phyloP scores from a whole-genome alignment of 2,113 vertebrate genomes.

The Engystomops pustulosus region DNA sequence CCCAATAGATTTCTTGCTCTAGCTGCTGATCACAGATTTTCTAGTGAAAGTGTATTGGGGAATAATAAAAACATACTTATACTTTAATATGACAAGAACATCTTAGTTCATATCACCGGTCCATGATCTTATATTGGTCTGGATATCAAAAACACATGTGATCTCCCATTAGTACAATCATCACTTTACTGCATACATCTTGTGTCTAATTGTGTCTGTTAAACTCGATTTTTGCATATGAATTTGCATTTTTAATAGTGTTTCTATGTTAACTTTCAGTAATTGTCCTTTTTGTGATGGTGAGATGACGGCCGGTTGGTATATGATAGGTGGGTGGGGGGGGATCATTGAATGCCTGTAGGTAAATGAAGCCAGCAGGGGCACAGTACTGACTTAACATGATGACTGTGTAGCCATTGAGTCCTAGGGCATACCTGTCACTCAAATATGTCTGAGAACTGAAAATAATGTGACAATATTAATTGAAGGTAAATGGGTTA shows the following conservation, averaged over 20 bases:
- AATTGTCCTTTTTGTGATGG: not conserved
- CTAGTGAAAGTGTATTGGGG: not conserved
- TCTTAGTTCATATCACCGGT: not conserved
- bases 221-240: not conserved
- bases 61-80: not conserved
- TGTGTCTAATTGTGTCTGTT: too few species aligned
- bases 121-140: not conserved
- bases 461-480: not conserved
- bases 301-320: not conserved
- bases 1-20: not conserved
- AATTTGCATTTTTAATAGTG: not conserved
- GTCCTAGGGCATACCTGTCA: not conserved
- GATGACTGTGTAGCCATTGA: not conserved
- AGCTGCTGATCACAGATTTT: not conserved
- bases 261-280: not conserved
- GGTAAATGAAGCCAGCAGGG: conserved; percentile 10
- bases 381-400: not conserved
- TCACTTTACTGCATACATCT: not conserved
- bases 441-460: not conserved
- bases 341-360: not conserved
- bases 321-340: not conserved
- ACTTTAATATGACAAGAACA: not conserved
- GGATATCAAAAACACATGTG: not conserved
- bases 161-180: not conserved
- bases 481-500: not conserved